Percentiles rank a stretch among this genome's conserved stretches.
phyloP scores from a whole-genome alignment of 2,888 invertebrate genomes.

The Halictus ligatus region DNA sequence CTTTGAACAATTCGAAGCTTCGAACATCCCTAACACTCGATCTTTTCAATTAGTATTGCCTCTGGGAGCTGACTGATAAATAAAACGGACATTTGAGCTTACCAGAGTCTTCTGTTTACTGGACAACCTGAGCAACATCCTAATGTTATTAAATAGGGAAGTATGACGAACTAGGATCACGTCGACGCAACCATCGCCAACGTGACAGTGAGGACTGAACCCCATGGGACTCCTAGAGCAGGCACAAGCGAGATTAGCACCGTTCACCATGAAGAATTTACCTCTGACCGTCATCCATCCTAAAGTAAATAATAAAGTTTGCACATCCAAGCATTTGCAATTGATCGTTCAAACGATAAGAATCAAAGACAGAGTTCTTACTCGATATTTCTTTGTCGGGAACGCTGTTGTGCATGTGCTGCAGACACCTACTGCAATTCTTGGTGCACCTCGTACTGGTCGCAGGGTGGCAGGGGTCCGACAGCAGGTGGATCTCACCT shows the following conservation, averaged over 20 bases:
- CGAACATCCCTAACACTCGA: not conserved
- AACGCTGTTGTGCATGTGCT: constrained; percentile 75
- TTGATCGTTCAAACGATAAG: not conserved
- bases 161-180: constrained; percentile 91
- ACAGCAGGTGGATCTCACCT: constrained; percentile 87
- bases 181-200: constrained; percentile 92
- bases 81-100: constrained; percentile 34
- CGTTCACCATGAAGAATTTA: constrained; percentile 91
- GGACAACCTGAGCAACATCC: constrained; percentile 88
- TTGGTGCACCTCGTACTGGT: constrained; percentile 85
- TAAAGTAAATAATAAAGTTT: constrained; percentile 54
- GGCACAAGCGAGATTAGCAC: constrained; percentile 91
- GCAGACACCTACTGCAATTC: constrained; percentile 84
- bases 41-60: not conserved
- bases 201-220: constrained; percentile 91
- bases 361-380: constrained; percentile 60
- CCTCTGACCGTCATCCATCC: constrained; percentile 88
- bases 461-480: constrained; percentile 84
- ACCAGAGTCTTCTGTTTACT: constrained; percentile 88
- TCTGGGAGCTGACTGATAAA: not conserved
- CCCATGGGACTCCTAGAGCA: constrained; percentile 91
- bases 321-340: not conserved
- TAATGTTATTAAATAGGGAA: constrained; percentile 89
- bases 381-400: constrained; percentile 79
- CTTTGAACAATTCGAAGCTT: not conserved